Evolutionary conservation across 2,888 invertebrate genomes (phyloP).

Genomic region (Drosophila tanythrix): DNA sequence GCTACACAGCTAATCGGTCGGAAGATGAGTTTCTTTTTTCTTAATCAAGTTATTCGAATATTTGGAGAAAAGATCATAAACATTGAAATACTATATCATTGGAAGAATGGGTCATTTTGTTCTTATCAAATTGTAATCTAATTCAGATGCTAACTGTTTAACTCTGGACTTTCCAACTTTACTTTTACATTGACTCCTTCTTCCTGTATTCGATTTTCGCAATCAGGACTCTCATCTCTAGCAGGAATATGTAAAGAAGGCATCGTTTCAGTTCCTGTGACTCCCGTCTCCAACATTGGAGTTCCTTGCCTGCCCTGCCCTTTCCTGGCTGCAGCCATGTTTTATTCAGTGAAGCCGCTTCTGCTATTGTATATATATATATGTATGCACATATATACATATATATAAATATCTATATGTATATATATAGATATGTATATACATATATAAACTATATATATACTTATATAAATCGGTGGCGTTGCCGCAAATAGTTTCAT

Average conservation of each 20-base stretch:
- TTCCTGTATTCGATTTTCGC: not conserved
- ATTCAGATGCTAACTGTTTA: not conserved
- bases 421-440: not conserved
- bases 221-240: not conserved
- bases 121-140: too few relatives aligned
- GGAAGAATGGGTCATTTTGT: not conserved
- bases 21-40: not conserved
- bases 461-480: conserved; percentile 45
- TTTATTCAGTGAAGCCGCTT: conserved; percentile 70
- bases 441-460: not conserved
- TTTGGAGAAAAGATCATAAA: not conserved
- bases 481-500: conserved; percentile 75
- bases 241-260: not conserved
- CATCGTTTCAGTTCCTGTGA: conserved; percentile 7
- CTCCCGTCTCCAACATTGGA: not conserved
- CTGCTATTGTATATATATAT: conserved; percentile 65
- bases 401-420: conserved; percentile 25
- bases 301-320: not conserved
- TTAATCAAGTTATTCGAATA: not conserved
- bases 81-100: too few relatives aligned
- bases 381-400: not conserved
- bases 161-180: not conserved
- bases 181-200: not conserved
- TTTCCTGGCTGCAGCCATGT: conserved; percentile 48
- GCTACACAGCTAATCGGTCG: not conserved